Evolutionary conservation across 1,140 invertebrate species (phyloP), one percentile per base, ranked within the genome.

Genomic region (Leucophenga varia): DNA sequence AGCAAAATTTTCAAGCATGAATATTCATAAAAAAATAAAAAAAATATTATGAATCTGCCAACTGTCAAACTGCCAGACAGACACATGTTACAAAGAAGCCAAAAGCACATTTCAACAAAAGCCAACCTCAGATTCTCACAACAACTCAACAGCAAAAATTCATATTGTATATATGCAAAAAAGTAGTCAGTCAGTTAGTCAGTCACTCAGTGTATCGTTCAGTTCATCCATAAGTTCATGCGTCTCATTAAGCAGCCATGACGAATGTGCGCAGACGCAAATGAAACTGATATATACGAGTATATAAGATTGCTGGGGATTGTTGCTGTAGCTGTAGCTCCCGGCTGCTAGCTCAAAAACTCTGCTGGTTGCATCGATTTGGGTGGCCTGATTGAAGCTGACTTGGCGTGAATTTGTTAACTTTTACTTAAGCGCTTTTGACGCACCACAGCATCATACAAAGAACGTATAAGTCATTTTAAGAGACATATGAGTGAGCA

Each of bases 381-480:
- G 58, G 60, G 68, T 67, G 63, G 68, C 63, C 67, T 50, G 36
- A 52, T 67, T 63, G 54, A 46, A 67, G 56, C 61, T 72, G 68
- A 64, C 64, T 64, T 64, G 64, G 68, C 68, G 68, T 72, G 64
- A 72, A 72, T 68, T 72, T 72, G 68, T 72, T 56, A 72, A 68
- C 59, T 71, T 71, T 57, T 58, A 52, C 54, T 61, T 35, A 42
- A 34, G 50, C 34, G 19, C 25, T 45, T 38, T 40, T 46, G 36
- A 44, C 31, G 31, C 35, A 7, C 22, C 16, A 12, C 28, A 49
- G 9, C 31, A 36, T 19, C 12, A 18, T 22, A 22, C 14, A 25
- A 25, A 25, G 5, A 10, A 25, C 22, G n/a, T n/a, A 25, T 10
- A 25, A 25, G 22, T 25, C 22, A 10, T 25, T 10, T 25, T n/a